Evolutionary conservation across 2,888 invertebrate genomes (phyloP).

Genomic region (Drosophila pegasa): DNA sequence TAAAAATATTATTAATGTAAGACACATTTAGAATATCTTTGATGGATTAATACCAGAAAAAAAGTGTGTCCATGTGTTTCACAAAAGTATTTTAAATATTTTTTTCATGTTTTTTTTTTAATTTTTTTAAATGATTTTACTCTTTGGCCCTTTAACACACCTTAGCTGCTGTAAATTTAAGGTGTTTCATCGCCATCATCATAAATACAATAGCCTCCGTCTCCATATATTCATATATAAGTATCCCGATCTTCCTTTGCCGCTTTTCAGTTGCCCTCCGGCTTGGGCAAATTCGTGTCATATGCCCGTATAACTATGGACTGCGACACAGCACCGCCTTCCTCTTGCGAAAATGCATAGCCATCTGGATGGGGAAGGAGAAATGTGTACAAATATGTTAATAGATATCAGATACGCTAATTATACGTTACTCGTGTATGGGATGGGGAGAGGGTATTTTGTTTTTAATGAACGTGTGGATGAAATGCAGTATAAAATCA

Average conservation of each 20-base stretch:
- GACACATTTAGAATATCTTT: constrained; percentile 60
- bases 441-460: not conserved
- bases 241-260: not conserved
- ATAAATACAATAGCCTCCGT: constrained; percentile 42
- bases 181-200: constrained; percentile 26
- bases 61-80: constrained; percentile 21
- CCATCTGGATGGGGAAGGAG: constrained; percentile 89
- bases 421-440: not conserved
- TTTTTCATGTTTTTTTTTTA: constrained; percentile 1
- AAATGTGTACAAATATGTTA: not conserved
- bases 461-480: constrained; percentile 9
- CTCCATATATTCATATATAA: not conserved
- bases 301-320: constrained; percentile 98
- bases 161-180: constrained; percentile 32
- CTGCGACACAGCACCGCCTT: constrained; percentile 97
- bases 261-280: constrained; percentile 87
- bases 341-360: constrained; percentile 99
- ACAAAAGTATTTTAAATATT: constrained; percentile 38
- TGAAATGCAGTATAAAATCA: constrained; percentile 28
- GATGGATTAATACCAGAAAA: constrained; percentile 51
- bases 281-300: constrained; percentile 95
- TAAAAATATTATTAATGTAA: constrained; percentile 48
- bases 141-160: constrained; percentile 60
- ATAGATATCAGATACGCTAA: constrained; percentile 16
- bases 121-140: constrained; percentile 35